Conservation (phyloP, 2,797 vertebrate genomes). For the Rhabdophis nuchalis region DNA sequence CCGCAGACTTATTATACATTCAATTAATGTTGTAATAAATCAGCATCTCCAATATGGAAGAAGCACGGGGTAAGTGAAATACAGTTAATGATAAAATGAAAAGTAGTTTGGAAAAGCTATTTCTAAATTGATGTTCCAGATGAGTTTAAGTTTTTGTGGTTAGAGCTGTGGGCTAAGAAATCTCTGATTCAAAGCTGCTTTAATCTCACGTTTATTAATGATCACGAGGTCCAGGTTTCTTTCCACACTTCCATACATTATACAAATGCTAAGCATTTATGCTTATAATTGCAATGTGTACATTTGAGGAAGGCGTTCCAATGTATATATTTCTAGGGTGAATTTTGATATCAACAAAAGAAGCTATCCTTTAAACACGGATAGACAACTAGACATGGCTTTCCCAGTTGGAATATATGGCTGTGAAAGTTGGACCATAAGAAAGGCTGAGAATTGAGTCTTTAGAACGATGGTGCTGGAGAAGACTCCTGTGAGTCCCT, state of each 20-base stretch:
- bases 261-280: neutral
- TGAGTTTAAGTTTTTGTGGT: neutral
- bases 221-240: neutral
- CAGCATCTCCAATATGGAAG: neutral
- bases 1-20: neutral
- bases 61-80: neutral
- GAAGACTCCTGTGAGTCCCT: too few species aligned
- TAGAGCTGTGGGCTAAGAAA: neutral
- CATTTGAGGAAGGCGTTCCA: neutral
- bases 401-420: too few species aligned
- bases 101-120: neutral
- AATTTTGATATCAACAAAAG: neutral
- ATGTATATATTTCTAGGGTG: neutral
- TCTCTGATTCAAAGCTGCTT: neutral
- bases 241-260: neutral
- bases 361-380: neutral
- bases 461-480: too few species aligned
- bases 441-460: too few species aligned
- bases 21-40: neutral
- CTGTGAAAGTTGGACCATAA: too few species aligned
- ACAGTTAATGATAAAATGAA: neutral
- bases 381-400: neutral
- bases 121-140: neutral
- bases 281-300: neutral
- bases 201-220: too few species aligned